Base-by-base conservation (phyloP, 30 jellyfish, hydroid and myxozoan genomes). In the Morbakka virulenta region DNA sequence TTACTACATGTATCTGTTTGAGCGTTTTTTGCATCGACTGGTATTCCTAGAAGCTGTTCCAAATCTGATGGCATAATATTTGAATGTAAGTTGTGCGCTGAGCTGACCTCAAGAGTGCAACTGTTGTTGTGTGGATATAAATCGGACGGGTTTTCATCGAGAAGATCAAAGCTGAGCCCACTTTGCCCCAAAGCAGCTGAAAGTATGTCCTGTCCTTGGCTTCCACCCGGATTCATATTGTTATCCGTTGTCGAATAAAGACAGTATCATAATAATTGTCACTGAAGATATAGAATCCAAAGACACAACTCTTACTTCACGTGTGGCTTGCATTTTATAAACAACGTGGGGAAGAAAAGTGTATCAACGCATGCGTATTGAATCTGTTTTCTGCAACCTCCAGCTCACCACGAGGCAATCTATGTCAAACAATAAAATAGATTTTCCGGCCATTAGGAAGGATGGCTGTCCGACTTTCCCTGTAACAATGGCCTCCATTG, bases 141-240 rank as follows among this genome's bases (percentile, higher is more conserved):
- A 23, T 62, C 89, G 17, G 17, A 6, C 57, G 57, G 17, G 31
- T 66, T 79, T 31, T 91, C 96, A 32, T 76, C 96, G 29, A 82
- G 62, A 67, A 86, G 72, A 50, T 78, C 79, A 32, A 83, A 80
- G 41, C 66, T 73, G 34, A 91, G 76, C 24, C 98, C 98, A 79
- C 98, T 91, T 75, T 91, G 96, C 22, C 98, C 98, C 21, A 91
- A 87, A 30, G 98, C 98, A 51, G 98, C 98, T 23, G 98, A 91
- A 33, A 91, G 94, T 32, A 91, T 80, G 70, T 91, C 98, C 72
- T 91, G 57, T 30, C 48, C 41, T 62, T 75, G 86, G 9, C 35
- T 11, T 69, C 48, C 30, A 52, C 67, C 17, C 27, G 64, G 50
- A 71, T 82, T 82, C 47, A 29, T 72, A 32, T 79, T 71, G 50